A percentile compares a stretch with the other conserved stretches of the same genome.
phyloP scores from a whole-genome alignment of 2,888 invertebrate species.

The Phaedon cochleariae region DNA sequence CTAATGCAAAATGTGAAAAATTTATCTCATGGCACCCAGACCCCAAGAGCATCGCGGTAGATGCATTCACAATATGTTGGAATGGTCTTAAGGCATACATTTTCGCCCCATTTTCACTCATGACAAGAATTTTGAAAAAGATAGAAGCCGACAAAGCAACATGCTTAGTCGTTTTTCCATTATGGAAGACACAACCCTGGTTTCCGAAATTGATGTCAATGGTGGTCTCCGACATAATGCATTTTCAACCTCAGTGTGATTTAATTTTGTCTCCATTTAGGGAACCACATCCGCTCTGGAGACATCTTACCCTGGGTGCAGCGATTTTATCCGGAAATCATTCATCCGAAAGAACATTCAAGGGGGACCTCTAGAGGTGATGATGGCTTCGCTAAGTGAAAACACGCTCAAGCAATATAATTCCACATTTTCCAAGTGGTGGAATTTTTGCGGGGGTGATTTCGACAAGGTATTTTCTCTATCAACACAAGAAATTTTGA shows the following conservation, averaged over 20 bases:
- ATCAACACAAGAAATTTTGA: not conserved
- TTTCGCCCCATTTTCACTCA: not conserved
- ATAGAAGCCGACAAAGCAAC: not conserved
- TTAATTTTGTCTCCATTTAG: slow-evolving; percentile 16
- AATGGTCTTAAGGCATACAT: not conserved
- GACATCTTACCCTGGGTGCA: slow-evolving; percentile 17
- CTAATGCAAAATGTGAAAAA: slow-evolving; percentile 14
- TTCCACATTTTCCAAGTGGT: not conserved
- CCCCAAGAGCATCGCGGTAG: not conserved
- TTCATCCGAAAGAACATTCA: not conserved
- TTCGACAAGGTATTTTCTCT: not conserved
- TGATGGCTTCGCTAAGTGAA: not conserved
- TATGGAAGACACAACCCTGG: slow-evolving; percentile 16
- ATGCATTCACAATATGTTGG: slow-evolving; percentile 8
- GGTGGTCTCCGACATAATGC: not conserved
- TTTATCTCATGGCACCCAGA: slow-evolving; percentile 18
- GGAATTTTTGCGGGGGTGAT: not conserved
- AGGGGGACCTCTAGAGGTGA: not conserved
- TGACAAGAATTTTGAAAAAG: slow-evolving; percentile 4
- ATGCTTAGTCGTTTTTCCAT: slow-evolving; percentile 15
- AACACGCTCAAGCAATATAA: not conserved
- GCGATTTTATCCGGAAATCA: slow-evolving; percentile 15
- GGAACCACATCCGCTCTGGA: slow-evolving; percentile 11
- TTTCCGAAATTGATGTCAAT: slow-evolving; percentile 16
- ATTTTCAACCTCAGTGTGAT: not conserved